Percentiles rank a stretch among this genome's conserved stretches.
These are phyloP conservation scores for Puffinus mauretanicus DNA, from an alignment of 2,113 vertebrate genomes.

Conservation along the genomic window DNA sequence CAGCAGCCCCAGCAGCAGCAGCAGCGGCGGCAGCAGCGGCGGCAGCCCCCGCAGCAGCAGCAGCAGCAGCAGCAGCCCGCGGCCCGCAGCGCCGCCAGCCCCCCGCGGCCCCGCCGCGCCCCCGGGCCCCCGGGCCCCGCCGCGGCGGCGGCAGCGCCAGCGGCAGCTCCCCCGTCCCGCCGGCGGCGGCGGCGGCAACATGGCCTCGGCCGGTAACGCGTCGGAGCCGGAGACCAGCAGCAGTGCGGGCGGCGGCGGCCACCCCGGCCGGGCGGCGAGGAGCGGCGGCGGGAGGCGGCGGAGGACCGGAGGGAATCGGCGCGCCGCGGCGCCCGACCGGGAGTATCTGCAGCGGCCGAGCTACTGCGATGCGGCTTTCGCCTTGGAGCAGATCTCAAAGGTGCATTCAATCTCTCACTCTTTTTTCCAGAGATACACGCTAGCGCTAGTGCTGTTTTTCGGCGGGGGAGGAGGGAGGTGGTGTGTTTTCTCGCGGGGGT, in stretches of 20 bases:
- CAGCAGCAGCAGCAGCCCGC: too few relatives aligned
- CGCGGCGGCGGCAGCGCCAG: constrained; percentile 70
- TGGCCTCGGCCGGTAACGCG: constrained; percentile 93
- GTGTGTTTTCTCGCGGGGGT: constrained; percentile 12
- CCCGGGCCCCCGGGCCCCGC: too few relatives aligned
- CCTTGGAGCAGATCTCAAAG: constrained; percentile 94
- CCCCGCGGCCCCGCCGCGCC: too few relatives aligned
- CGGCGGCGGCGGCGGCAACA: constrained; percentile 84
- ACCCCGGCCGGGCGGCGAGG: constrained; percentile 83
- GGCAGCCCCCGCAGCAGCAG: too few relatives aligned
- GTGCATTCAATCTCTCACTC: constrained; percentile 72
- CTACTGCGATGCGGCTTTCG: constrained; percentile 95
- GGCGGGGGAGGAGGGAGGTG: not conserved
- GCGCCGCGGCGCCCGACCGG: constrained; percentile 79
- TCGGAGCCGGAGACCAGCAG: constrained; percentile 81
- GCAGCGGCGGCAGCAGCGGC: too few relatives aligned
- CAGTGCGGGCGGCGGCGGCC: constrained; percentile 69
- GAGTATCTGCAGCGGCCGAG: constrained; percentile 96
- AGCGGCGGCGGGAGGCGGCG: constrained; percentile 79
- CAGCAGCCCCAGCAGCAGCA: too few relatives aligned
- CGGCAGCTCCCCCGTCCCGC: constrained; percentile 68
- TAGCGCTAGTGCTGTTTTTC: not conserved
- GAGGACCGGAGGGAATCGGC: constrained; percentile 75
- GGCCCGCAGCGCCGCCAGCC: too few relatives aligned
- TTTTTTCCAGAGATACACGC: not conserved